Percentiles rank a stretch among this genome's conserved stretches.
Conservation (phyloP, 2,888 invertebrate genomes). For the Trypoxylon attenuatum region DNA sequence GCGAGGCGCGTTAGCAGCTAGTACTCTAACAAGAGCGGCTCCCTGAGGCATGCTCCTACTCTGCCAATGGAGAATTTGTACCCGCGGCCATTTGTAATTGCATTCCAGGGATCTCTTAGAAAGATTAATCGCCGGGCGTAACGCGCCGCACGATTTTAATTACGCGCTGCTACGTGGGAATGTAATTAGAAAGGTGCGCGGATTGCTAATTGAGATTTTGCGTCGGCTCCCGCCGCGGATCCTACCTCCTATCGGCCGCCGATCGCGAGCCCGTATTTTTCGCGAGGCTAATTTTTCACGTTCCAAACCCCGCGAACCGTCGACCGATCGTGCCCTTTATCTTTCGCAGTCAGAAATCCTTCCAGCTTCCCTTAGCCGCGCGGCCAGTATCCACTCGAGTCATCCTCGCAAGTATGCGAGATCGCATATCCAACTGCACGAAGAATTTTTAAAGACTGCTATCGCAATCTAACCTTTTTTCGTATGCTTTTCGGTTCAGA, state of each 20-base stretch:
- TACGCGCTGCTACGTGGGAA: constrained; percentile 28
- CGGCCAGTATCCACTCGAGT: too few relatives aligned
- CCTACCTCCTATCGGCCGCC: constrained; percentile 22
- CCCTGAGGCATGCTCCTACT: neutral
- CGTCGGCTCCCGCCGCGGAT: constrained; percentile 14
- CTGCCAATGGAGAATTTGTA: constrained; percentile 3
- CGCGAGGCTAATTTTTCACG: constrained; percentile 16
- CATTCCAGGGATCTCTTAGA: constrained; percentile 10
- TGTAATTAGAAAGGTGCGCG: constrained; percentile 35
- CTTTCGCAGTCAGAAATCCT: too few relatives aligned
- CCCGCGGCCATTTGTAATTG: constrained; percentile 7
- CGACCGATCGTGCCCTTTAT: constrained; percentile 16
- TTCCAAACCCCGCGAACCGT: constrained; percentile 4
- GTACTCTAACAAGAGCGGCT: neutral
- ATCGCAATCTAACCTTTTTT: too few relatives aligned
- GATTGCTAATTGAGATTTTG: constrained; percentile 40
- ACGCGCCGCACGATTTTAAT: constrained; percentile 29
- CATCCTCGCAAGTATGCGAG: too few relatives aligned
- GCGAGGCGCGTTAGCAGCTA: neutral
- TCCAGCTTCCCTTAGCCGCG: too few relatives aligned
- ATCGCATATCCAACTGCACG: too few relatives aligned
- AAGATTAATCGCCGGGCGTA: constrained; percentile 22
- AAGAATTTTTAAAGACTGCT: too few relatives aligned
- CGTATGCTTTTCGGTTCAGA: too few relatives aligned
- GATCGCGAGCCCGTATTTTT: constrained; percentile 23